A percentile compares a stretch with the other conserved stretches of the same genome.
Evolutionary conservation across 2,888 invertebrate species (phyloP).

Genomic region (Capitulum mitella): DNA sequence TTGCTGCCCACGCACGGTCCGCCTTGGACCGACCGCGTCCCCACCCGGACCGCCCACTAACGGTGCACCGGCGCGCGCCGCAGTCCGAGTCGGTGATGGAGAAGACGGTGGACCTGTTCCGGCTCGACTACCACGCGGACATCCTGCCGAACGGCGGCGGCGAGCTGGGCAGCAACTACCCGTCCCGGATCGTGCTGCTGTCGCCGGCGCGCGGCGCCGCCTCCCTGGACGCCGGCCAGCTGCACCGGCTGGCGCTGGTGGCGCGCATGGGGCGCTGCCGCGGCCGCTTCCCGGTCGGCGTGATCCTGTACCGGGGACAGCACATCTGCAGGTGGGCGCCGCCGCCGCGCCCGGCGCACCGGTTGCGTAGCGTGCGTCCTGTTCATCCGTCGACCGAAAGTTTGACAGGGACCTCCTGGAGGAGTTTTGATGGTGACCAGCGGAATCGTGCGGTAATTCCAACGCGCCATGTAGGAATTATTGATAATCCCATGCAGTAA

Average conservation of each 20-base stretch:
- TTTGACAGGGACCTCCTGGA: too few species aligned
- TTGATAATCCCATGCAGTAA: too few species aligned
- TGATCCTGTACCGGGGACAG: constrained; percentile 66
- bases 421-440: too few species aligned
- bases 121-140: constrained; percentile 13
- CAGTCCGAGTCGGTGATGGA: constrained; percentile 21
- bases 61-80: too few species aligned
- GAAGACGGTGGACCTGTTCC: constrained; percentile 10
- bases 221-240: constrained; percentile 48
- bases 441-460: too few species aligned
- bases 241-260: constrained; percentile 57
- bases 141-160: constrained; percentile 56
- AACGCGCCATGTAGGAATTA: too few species aligned
- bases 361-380: not conserved
- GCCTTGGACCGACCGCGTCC: too few species aligned
- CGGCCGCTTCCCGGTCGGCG: constrained; percentile 61
- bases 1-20: too few species aligned
- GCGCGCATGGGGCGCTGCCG: constrained; percentile 66
- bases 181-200: constrained; percentile 58
- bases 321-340: constrained; percentile 53
- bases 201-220: constrained; percentile 46
- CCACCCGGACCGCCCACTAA: too few species aligned
- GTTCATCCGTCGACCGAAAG: too few species aligned
- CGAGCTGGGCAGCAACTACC: constrained; percentile 62
- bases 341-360: not conserved